These are phyloP conservation scores for Macropodus opercularis DNA, from an alignment of 2,797 vertebrate species.

Conservation along the genomic window DNA sequence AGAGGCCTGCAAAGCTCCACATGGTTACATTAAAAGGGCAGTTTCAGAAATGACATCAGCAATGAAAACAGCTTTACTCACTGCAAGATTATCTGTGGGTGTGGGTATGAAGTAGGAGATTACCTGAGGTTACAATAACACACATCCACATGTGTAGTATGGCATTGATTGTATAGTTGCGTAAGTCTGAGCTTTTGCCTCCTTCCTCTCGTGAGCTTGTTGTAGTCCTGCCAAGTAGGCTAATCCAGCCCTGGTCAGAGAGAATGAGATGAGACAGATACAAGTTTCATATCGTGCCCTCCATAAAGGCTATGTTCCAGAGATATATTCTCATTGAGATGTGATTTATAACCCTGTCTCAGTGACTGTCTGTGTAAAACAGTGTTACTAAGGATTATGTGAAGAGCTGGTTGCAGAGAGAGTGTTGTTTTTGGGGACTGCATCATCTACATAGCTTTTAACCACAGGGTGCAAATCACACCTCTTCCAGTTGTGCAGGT, in stretches of 20 bases:
- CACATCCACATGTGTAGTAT: slow-evolving; percentile 49
- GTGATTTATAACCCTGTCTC: neutral
- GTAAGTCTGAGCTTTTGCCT: slow-evolving; percentile 34
- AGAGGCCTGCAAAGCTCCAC: slow-evolving; percentile 11
- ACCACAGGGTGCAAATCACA: slow-evolving; percentile 48
- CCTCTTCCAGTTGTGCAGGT: slow-evolving; percentile 2
- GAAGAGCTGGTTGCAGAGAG: neutral
- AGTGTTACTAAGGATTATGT: neutral
- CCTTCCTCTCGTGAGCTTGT: slow-evolving; percentile 35
- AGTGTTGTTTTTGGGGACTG: slow-evolving; percentile 7
- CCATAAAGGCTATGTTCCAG: slow-evolving; percentile 40
- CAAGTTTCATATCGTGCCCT: slow-evolving; percentile 42
- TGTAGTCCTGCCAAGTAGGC: slow-evolving; percentile 32
- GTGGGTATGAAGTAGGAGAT: slow-evolving; percentile 45
- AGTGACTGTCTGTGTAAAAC: neutral
- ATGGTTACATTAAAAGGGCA: slow-evolving; percentile 38
- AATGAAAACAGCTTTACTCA: slow-evolving; percentile 58
- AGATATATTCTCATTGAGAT: slow-evolving; percentile 41
- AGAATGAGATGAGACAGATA: slow-evolving; percentile 36
- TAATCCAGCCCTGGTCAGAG: slow-evolving; percentile 58
- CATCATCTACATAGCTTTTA: slow-evolving; percentile 30
- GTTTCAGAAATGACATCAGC: slow-evolving; percentile 64
- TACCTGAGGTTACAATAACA: slow-evolving; percentile 56
- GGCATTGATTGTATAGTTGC: slow-evolving; percentile 59
- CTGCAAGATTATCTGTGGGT: slow-evolving; percentile 49